Percentiles rank a stretch among this genome's conserved stretches.
Conservation (phyloP, 2,113 vertebrate species). For the Eolophus roseicapilla region DNA sequence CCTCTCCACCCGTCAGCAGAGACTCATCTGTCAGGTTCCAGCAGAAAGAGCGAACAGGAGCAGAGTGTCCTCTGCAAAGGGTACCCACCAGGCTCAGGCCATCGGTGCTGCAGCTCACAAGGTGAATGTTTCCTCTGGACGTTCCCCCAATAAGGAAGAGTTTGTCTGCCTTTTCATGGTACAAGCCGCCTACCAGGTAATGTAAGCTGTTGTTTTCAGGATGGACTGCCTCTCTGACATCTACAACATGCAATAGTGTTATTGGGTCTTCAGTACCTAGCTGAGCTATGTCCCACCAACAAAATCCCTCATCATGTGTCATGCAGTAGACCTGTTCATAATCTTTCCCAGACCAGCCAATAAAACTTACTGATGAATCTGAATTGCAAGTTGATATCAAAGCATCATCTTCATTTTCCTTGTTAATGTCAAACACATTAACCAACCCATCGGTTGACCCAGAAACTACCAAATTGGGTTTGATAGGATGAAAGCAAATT, state of each 20-base stretch:
- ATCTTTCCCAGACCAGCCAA: slow-evolving; percentile 84
- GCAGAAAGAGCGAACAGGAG: slow-evolving; percentile 84
- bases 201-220: slow-evolving; percentile 62
- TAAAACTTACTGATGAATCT: slow-evolving; percentile 80
- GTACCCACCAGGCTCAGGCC: slow-evolving; percentile 73
- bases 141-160: slow-evolving; percentile 85
- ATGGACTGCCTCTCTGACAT: slow-evolving; percentile 72
- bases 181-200: slow-evolving; percentile 87
- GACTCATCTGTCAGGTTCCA: slow-evolving; percentile 78
- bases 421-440: slow-evolving; percentile 89
- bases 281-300: slow-evolving; percentile 87
- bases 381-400: slow-evolving; percentile 88
- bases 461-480: slow-evolving; percentile 81
- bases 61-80: slow-evolving; percentile 79
- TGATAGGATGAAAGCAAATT: slow-evolving; percentile 86
- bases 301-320: slow-evolving; percentile 89
- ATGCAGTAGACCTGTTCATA: slow-evolving; percentile 83
- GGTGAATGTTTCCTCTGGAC: slow-evolving; percentile 77
- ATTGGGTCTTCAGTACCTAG: slow-evolving; percentile 84
- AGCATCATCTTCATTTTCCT: slow-evolving; percentile 86
- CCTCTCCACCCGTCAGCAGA: slow-evolving; percentile 91
- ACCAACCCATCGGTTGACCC: slow-evolving; percentile 92
- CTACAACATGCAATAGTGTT: slow-evolving; percentile 73
- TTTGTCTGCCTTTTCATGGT: slow-evolving; percentile 77
- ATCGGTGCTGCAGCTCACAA: slow-evolving; percentile 74